These are phyloP conservation scores for Labia minor DNA, from an alignment of 2,888 invertebrate species.

Conservation along the genomic window DNA sequence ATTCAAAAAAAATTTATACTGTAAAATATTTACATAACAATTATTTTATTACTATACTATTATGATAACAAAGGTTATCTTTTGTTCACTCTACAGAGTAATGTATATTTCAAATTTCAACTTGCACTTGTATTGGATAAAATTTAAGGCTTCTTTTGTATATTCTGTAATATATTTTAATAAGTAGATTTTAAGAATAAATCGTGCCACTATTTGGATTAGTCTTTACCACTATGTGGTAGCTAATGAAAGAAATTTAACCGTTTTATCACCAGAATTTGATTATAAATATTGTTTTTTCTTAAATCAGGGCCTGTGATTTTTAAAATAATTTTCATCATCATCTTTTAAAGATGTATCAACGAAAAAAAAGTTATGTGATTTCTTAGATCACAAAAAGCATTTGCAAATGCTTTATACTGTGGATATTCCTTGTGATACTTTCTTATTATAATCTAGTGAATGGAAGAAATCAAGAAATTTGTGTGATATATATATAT, in stretches of 20 bases:
- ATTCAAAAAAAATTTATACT: not conserved
- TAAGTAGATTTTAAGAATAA: constrained; percentile 7
- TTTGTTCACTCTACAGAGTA: constrained; percentile 7
- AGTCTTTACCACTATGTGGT: constrained; percentile 8
- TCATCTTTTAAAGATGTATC: constrained; percentile 1
- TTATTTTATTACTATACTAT: constrained; percentile 13
- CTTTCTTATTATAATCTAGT: constrained; percentile 13
- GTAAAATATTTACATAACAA: constrained; percentile 2
- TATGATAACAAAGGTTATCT: constrained; percentile 13
- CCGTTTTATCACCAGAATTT: not conserved
- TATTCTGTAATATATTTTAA: constrained; percentile 13
- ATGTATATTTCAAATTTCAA: not conserved
- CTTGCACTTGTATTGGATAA: constrained; percentile 7
- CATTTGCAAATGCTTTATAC: constrained; percentile 4
- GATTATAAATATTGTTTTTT: constrained; percentile 13
- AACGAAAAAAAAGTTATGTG: constrained; percentile 1
- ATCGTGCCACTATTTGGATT: constrained; percentile 3
- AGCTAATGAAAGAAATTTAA: not conserved
- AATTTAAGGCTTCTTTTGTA: constrained; percentile 5
- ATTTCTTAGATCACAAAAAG: not conserved
- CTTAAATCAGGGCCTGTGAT: constrained; percentile 3
- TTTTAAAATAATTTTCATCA: not conserved
- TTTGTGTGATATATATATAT: not conserved
- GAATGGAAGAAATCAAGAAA: constrained; percentile 2
- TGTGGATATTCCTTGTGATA: constrained; percentile 13